Conservation (phyloP, 1,140 invertebrate genomes). For the Drosophila pruinosa region DNA sequence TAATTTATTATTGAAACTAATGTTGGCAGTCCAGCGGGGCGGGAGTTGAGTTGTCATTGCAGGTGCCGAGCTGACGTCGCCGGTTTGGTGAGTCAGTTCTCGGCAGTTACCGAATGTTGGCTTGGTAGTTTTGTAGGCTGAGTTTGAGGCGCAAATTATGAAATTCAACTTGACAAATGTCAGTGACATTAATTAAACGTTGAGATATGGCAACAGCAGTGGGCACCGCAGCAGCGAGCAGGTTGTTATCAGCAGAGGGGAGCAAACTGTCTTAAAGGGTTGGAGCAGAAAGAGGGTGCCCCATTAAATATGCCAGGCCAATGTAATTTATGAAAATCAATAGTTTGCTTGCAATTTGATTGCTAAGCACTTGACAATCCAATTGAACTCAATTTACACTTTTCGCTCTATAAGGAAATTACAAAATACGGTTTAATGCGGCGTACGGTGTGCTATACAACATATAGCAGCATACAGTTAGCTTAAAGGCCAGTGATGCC, state of each 20-base stretch:
- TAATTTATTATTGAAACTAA: slow-evolving; percentile 77
- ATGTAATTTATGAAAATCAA: slow-evolving; percentile 42
- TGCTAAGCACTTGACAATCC: slow-evolving; percentile 29
- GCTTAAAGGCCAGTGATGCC: slow-evolving; percentile 12
- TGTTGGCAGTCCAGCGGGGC: slow-evolving; percentile 32
- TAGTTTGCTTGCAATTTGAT: slow-evolving; percentile 29
- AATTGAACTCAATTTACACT: slow-evolving; percentile 41
- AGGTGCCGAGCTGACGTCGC: slow-evolving; percentile 43
- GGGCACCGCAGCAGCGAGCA: not conserved
- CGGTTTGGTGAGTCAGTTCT: slow-evolving; percentile 27
- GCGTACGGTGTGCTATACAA: no score
- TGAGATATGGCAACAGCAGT: slow-evolving; percentile 42
- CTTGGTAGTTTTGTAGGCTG: not conserved
- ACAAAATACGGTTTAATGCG: not conserved
- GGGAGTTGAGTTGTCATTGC: not conserved
- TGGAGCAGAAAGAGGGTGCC: not conserved
- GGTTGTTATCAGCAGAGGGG: not conserved
- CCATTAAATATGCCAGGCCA: not conserved
- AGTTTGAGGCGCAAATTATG: slow-evolving; percentile 54
- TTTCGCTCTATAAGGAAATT: slow-evolving; percentile 26
- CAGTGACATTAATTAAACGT: slow-evolving; percentile 70
- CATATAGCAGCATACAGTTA: not conserved
- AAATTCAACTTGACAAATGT: slow-evolving; percentile 69
- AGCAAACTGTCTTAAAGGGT: not conserved
- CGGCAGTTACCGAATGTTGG: not conserved